phyloP scores from a whole-genome alignment of 2,113 vertebrate genomes.

The Cnemophilus loriae region DNA sequence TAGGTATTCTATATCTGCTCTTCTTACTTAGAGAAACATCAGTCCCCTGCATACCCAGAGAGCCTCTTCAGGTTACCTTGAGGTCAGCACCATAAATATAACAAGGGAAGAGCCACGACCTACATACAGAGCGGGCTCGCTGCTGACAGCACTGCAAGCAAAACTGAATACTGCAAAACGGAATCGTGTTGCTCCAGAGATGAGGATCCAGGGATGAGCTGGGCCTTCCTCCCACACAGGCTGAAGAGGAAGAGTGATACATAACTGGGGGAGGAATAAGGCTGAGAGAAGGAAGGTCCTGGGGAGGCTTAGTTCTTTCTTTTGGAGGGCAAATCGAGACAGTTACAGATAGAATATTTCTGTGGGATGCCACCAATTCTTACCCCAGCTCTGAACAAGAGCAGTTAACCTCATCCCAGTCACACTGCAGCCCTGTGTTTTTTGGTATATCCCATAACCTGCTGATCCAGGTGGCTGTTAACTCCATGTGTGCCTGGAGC shows the following conservation, averaged over 20 bases:
- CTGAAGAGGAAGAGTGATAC: not conserved
- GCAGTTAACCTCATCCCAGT: not conserved
- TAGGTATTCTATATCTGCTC: not conserved
- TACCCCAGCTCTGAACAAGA: not conserved
- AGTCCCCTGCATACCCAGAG: not conserved
- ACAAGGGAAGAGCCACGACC: not conserved
- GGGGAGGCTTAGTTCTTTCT: not conserved
- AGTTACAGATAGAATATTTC: not conserved
- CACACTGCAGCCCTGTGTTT: not conserved
- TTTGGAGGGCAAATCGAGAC: not conserved
- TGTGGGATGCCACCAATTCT: not conserved
- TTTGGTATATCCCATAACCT: not conserved
- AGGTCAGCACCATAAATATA: not conserved
- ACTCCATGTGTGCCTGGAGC: not conserved
- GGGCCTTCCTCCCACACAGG: not conserved
- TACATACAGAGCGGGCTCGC: not conserved
- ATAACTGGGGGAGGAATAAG: not conserved
- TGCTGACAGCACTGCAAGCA: not conserved
- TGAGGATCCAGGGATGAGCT: not conserved
- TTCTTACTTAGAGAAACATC: conserved; percentile 26
- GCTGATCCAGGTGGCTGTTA: not conserved
- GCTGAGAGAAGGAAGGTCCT: not conserved
- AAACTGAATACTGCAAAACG: not conserved
- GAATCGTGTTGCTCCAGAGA: not conserved
- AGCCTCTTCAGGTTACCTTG: not conserved